A percentile compares a stretch with the other conserved stretches of the same genome.
Evolutionary conservation across 2,797 vertebrate genomes (phyloP).

Genomic region (Danio kyathit): DNA sequence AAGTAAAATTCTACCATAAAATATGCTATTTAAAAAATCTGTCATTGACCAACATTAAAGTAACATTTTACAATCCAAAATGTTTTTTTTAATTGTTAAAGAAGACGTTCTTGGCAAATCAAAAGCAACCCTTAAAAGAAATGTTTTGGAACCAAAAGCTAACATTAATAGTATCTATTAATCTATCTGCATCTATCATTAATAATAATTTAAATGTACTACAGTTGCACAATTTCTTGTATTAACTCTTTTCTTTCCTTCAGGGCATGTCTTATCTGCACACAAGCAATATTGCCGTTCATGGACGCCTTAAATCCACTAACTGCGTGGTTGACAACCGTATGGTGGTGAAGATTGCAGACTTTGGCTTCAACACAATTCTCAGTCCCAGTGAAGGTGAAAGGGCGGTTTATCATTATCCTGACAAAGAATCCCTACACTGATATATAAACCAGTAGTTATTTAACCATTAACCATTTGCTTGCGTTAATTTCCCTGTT

Average conservation of each 20-base stretch:
- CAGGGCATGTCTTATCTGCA: constrained; percentile 99
- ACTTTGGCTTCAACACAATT: constrained; percentile 93
- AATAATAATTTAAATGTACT: not conserved
- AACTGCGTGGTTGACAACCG: constrained; percentile 96
- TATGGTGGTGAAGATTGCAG: constrained; percentile 98
- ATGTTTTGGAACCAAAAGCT: too few species aligned
- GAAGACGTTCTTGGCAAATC: too few species aligned
- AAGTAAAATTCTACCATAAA: too few species aligned
- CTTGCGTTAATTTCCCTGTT: not conserved
- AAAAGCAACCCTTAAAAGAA: too few species aligned
- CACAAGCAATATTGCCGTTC: constrained; percentile 91
- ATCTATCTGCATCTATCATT: not conserved
- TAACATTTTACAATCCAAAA: too few species aligned
- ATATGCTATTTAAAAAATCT: too few species aligned
- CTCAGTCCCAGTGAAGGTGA: constrained; percentile 87
- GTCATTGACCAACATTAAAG: too few species aligned
- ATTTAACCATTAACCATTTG: not conserved
- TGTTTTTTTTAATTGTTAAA: too few species aligned
- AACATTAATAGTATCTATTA: too few species aligned
- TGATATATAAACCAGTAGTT: not conserved
- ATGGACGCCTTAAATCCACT: constrained; percentile 95
- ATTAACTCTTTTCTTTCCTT: constrained; percentile 25
- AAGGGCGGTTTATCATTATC: not conserved
- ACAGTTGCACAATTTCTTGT: not conserved
- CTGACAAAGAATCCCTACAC: not conserved